Conservation (phyloP, 2,888 invertebrate genomes). For the Temnothorax unifasciatus region DNA sequence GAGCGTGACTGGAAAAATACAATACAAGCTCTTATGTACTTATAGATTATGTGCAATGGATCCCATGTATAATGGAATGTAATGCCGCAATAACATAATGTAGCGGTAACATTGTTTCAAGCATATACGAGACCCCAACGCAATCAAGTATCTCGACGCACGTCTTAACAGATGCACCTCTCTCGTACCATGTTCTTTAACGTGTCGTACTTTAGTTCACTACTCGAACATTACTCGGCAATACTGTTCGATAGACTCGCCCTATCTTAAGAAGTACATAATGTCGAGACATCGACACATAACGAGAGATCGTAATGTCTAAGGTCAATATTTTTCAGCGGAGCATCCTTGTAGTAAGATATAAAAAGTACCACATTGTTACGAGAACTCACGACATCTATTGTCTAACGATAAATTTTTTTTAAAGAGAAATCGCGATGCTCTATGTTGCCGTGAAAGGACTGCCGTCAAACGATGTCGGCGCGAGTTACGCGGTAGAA, state of each 20-base stretch:
- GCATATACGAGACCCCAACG: slow-evolving; percentile 62
- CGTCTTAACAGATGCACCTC: slow-evolving; percentile 71
- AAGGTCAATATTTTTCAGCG: slow-evolving; percentile 57
- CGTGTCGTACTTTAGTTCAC: slow-evolving; percentile 64
- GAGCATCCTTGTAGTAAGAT: slow-evolving; percentile 32
- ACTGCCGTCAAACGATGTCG: slow-evolving; percentile 55
- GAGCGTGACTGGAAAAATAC: slow-evolving; percentile 37
- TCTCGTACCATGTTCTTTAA: slow-evolving; percentile 35
- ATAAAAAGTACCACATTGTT: neutral
- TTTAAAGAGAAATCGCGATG: slow-evolving; percentile 25
- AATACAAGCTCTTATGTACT: slow-evolving; percentile 65
- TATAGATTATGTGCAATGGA: slow-evolving; percentile 65
- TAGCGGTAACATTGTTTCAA: slow-evolving; percentile 73
- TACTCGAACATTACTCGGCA: slow-evolving; percentile 60
- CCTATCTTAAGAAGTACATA: slow-evolving; percentile 24
- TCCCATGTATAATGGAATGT: slow-evolving; percentile 77
- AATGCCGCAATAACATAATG: slow-evolving; percentile 80
- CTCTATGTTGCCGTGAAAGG: slow-evolving; percentile 36
- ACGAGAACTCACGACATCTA: neutral
- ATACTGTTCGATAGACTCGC: slow-evolving; percentile 62
- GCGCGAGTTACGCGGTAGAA: slow-evolving; percentile 59
- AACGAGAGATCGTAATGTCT: slow-evolving; percentile 47
- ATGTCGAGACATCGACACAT: slow-evolving; percentile 43
- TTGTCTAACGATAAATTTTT: slow-evolving; percentile 29
- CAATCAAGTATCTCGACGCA: slow-evolving; percentile 65